Evolutionary conservation across 2,113 vertebrate species (phyloP), one percentile per base, ranked within the genome.

Genomic region (Conger conger): DNA sequence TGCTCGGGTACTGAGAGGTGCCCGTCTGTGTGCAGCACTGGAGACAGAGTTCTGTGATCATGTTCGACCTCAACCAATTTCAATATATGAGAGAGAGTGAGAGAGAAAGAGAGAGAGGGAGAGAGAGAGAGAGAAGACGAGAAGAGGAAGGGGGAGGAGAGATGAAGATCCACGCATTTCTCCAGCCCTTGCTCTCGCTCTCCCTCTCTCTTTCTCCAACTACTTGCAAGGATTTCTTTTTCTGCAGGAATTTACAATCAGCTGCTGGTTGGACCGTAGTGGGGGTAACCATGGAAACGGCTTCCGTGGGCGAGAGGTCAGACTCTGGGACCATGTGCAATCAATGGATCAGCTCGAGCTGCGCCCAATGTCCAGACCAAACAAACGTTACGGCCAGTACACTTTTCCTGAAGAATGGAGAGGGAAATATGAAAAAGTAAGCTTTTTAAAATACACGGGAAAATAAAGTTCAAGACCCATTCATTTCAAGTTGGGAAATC

Each of bases 131-230:
- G 86, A 88, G 94, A 92, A 93, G 95, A 94, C 94, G 94, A 93
- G 95, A 88, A 87, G 88, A 90, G 95, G 92, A 96, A 96, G 95
- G 96, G 92, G 96, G 96, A 96, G 96, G 96, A 96, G 97, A 95
- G 93, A 96, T 90, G 93, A 93, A 88, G 94, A 94, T 93, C 90
- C 93, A 93, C 93, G 94, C 94, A 91, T 94, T 95, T 95, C 95
- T 94, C 94, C 92, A 91, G 91, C 88, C 92, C 93, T 93, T 90
- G 88, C 92, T 87, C 86, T 84, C 81, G 86, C 94, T 95, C 94
- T 91, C 91, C 92, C 93, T 87, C 88, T 86, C 91, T 89, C 91
- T 92, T 92, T 60, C 80, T 77, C 79, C 42, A 42, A 83, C 40
- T 83, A 79, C 83, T 84, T 79, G 76, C 83, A 40, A n/a, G 83